Evolutionary conservation across 2,113 vertebrate species (phyloP).

Genomic region (Formicarius rufipectus): DNA sequence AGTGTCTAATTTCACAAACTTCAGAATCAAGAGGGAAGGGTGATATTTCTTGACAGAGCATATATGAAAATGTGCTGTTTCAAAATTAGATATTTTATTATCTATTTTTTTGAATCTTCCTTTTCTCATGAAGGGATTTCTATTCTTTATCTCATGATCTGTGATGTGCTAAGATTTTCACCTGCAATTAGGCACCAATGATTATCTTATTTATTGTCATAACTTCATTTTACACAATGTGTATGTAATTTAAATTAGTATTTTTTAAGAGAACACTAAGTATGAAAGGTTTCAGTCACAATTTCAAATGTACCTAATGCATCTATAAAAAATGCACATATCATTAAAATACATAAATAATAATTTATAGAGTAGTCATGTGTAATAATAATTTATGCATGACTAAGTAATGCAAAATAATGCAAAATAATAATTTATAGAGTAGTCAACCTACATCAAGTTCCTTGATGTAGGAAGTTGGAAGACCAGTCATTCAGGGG

Average conservation of each 20-base stretch:
- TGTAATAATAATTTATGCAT: no score
- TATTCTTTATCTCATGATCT: neutral
- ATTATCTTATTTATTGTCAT: neutral
- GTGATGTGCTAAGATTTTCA: neutral
- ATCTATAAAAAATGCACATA: neutral
- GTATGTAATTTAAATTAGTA: neutral
- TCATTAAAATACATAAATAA: neutral
- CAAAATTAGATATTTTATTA: neutral
- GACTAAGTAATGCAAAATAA: no score
- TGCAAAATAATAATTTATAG: neutral
- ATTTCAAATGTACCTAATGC: neutral
- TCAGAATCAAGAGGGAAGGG: neutral
- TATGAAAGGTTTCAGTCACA: slow-evolving; percentile 3
- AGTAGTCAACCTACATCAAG: neutral
- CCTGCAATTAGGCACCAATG: neutral
- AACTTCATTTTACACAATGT: neutral
- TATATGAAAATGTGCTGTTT: neutral
- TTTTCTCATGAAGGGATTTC: neutral
- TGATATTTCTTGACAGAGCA: neutral
- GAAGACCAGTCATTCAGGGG: neutral
- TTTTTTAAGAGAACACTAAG: slow-evolving; percentile 15
- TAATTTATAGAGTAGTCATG: neutral
- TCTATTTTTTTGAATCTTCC: neutral
- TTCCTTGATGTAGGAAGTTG: neutral
- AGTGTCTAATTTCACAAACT: neutral